Evolutionary conservation across 2,113 vertebrate species (phyloP), one percentile per base, ranked within the genome.

Genomic region (Gallinago paraguaiae): DNA sequence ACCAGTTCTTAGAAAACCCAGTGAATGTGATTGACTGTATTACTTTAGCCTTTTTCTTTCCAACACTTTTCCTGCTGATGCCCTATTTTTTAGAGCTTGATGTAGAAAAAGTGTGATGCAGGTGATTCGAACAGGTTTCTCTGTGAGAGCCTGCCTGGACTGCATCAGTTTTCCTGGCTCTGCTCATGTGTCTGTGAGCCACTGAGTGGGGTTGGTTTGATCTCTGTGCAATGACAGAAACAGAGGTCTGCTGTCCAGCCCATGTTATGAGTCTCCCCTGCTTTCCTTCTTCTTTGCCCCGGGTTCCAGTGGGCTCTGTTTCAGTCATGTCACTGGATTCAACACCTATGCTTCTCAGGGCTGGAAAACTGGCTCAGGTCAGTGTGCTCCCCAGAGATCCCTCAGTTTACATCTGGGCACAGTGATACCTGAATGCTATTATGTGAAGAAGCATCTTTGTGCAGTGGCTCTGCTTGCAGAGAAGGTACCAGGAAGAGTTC

Each of bases 201-300:
- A 33, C 27, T 13, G 43, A n/a, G 19, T 15, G 19, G 2, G 2
- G 24, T 30, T 68, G 18, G 2, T 72, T 60, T 76, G 57, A 15
- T 18, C 18, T 61, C 59, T 57, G 23, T 30, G 50, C 48, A 33
- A 25, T 17, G 79, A 33, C 63, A 82, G 53, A 48, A 57, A 30
- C 2, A 9, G 53, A 69, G 17, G 19, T 64, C 23, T 83, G 30
- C 54, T 19, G 10, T 30, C 35, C 53, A 77, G 23, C 30, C 68
- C 31, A 27, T 0, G 0, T 20, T 27, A 53, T 1, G 5, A 25
- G 5, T 70, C 8, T 67, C 17, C 70, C 16, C 30, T 59, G 20
- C 46, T 65, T 28, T 22, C 23, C 9, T 19, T 63, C 17, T 20
- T 77, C 46, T 77, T 72, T 59, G 10, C 12, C 41, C 6, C 43